Evolutionary conservation across 2,888 invertebrate species (phyloP), one percentile per base, ranked within the genome.

Genomic region (Fabriciana adippe): DNA sequence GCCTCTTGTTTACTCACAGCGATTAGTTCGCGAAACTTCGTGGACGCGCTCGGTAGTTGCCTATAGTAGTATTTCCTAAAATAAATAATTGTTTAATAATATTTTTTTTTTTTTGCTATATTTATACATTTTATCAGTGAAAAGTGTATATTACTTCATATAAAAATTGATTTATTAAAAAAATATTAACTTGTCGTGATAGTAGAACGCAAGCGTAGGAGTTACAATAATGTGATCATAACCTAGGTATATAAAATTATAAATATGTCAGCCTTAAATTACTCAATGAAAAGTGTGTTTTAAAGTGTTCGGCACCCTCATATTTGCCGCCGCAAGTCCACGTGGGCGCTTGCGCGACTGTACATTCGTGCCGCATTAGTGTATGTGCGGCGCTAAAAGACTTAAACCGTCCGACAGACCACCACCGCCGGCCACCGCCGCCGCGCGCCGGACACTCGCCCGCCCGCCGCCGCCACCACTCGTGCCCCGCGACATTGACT

Each of bases 261-360:
- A 47, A 5, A 14, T 41, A 48, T 51, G n/a, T 53, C 15, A 11
- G n/a, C 3, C 57, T 16, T 47, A 53, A 6, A 35, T 48, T 48
- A 14, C 47, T 26, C 35, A 18, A 55, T 8, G 15, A 35, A 18
- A 3, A 26, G 6, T 21, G 16, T 60, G 47, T n/a, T 61, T 50
- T 14, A 55, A 56, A 59, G 48, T 55, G 60, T 55, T 48, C 57
- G 35, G 55, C 57, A 65, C 66, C 63, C 68, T 65, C 63, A 55
- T 67, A 70, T 69, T 69, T 69, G 67, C 74, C 72, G 72, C 68
- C 69, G 69, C 64, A 14, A 68, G 69, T 53, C 66, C 76, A 75
- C 75, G 77, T 75, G 79, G 74, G 82, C 86, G 86, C 87, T 73
- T 84, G 86, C 86, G 86, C 85, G 84, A 73, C 74, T 51, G 67